These are phyloP conservation scores for Paedocypris sp. DNA, from an alignment of 2,113 vertebrate species.

Conservation along the genomic window DNA sequence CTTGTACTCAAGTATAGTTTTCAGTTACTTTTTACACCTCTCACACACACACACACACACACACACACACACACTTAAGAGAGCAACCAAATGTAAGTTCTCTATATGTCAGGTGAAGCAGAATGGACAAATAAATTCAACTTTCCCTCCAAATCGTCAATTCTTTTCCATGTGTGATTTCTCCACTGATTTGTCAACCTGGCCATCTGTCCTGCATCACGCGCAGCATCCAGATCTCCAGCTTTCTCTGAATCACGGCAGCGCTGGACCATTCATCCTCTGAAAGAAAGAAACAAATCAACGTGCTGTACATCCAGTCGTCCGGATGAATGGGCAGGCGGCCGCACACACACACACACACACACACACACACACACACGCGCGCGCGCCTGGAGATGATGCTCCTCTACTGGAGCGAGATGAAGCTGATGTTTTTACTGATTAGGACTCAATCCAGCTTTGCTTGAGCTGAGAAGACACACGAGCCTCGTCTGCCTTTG, in stretches of 20 bases:
- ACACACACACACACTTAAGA: too few relatives aligned
- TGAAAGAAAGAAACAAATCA: too few relatives aligned
- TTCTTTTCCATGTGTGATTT: too few relatives aligned
- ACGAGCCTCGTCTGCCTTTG: background rate
- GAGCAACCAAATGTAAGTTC: too few relatives aligned
- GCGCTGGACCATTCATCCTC: background rate
- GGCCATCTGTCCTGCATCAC: constrained; percentile 7
- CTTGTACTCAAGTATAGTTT: too few relatives aligned
- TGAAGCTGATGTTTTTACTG: constrained; percentile 31
- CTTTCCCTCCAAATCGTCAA: background rate
- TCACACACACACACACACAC: too few relatives aligned
- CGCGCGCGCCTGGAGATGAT: constrained; percentile 13
- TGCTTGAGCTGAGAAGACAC: constrained; percentile 23
- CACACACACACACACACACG: background rate
- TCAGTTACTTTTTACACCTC: too few relatives aligned
- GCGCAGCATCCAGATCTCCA: background rate
- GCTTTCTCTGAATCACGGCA: constrained; percentile 1
- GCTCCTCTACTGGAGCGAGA: constrained; percentile 18
- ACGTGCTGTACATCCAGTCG: background rate
- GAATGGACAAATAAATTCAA: too few relatives aligned
- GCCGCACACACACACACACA: too few relatives aligned
- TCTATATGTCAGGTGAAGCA: too few relatives aligned
- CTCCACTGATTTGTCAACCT: background rate
- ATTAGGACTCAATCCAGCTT: constrained; percentile 36
- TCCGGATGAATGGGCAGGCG: background rate